Evolutionary conservation across 2,113 vertebrate species (phyloP).

Genomic region (Amblyornis subalaris): DNA sequence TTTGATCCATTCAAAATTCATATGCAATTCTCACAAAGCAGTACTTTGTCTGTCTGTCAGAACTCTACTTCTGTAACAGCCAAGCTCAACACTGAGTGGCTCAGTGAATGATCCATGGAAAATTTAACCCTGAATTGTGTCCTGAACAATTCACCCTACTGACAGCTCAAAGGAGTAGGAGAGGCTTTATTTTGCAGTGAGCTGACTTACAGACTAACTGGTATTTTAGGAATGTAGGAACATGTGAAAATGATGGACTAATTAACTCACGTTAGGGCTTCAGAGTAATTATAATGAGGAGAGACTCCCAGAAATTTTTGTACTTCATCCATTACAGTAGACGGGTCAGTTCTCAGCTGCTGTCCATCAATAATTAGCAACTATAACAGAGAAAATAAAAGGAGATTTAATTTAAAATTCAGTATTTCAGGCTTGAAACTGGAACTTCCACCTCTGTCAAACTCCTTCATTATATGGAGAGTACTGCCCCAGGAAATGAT

Average conservation of each 20-base stretch:
- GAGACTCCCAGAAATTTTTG: constrained; percentile 95
- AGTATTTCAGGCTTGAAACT: not conserved
- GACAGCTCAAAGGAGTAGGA: not conserved
- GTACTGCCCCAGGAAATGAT: not conserved
- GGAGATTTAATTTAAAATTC: not conserved
- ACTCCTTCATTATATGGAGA: not conserved
- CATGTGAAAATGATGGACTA: not conserved
- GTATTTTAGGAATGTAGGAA: not conserved
- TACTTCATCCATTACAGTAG: constrained; percentile 92
- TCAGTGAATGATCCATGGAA: not conserved
- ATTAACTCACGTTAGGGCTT: constrained; percentile 90
- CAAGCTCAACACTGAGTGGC: not conserved
- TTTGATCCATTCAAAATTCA: not conserved
- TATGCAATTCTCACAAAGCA: not conserved
- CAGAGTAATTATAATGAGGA: constrained; percentile 94
- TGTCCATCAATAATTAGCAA: constrained; percentile 95
- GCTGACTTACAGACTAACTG: not conserved
- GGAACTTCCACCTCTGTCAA: not conserved
- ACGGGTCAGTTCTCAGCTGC: constrained; percentile 88
- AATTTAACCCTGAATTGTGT: not conserved
- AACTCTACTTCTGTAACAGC: not conserved
- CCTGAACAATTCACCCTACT: not conserved
- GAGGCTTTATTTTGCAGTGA: not conserved
- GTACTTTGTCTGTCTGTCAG: not conserved
- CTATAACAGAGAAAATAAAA: constrained; percentile 63